Base-by-base conservation (phyloP, 2,797 vertebrate genomes). In the Rhabdomys pumilio region DNA sequence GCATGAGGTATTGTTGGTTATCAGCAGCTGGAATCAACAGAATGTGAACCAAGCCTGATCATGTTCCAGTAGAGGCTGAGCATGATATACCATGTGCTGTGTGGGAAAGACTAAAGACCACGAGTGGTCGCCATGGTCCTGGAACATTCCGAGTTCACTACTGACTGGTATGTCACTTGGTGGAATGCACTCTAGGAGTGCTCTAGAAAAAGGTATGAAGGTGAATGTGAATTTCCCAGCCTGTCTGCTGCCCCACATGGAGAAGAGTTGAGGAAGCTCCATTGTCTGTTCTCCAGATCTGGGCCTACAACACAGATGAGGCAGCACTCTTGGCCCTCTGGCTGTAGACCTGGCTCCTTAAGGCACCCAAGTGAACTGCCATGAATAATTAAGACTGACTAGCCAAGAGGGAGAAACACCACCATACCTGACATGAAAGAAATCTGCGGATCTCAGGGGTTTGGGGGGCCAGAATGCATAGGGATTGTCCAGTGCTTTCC, bases 261-360 rank as follows among this genome's bases (percentile, higher is more conserved):
- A 97, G 95, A 98, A 97, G 95, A 98, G 99, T 3, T 94, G 73
- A 24, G 41, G 76, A 59, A 67, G 86, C 61, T 41, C 67, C 0
- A 12, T 90, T 31, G 47, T 75, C 87, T 94, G 77, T 69, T 96
- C 61, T 91, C 50, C 80, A 63, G 97, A 73, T 29, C 92, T 99
- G 94, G 99, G 99, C 99, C 0, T 99, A 99, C 98, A 98, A 98
- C 6, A 99, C 99, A 95, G 99, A 99, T 96, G 99, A 99, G 97
- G 99, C 99, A 0, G 99, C 99, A 1, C 95, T 99, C 85, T 96
- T 99, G 90, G 99, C 99, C 83, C 98, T 99, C 98, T 99, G 93
- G 98, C 99, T 8, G 97, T 98, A 0, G 99, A 99, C 80, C 98
- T 99, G 75, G 98, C 98, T n/a, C 97, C 98, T 0, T 98, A 97